Conservation (phyloP, 2,888 invertebrate genomes). For the Drosophila setosimentum region DNA sequence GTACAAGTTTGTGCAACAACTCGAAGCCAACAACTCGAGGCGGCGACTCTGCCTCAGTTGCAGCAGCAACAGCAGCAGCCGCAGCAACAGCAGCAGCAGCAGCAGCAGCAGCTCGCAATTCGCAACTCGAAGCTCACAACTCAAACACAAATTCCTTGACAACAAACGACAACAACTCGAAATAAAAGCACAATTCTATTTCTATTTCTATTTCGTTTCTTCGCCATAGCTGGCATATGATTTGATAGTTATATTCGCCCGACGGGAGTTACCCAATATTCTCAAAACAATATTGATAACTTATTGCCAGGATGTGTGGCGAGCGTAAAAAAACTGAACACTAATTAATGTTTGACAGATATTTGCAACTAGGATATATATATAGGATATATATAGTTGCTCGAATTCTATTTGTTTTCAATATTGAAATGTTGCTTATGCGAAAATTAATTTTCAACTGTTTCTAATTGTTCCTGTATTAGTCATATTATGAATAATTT, state of each 20-base stretch:
- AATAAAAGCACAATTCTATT: not conserved
- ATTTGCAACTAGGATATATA: not conserved
- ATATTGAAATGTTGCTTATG: too few relatives aligned
- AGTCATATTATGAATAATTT: not conserved
- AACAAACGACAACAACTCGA: not conserved
- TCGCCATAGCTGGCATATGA: not conserved
- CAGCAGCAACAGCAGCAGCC: conserved; percentile 1
- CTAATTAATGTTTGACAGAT: not conserved
- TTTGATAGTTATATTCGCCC: not conserved
- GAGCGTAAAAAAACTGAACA: too few relatives aligned
- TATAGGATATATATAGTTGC: not conserved
- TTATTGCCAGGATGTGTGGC: not conserved
- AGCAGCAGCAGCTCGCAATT: conserved; percentile 4
- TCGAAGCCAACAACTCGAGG: conserved; percentile 62
- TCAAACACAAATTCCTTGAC: conserved; percentile 60
- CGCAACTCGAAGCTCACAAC: conserved; percentile 22
- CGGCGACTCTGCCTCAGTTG: conserved; percentile 12
- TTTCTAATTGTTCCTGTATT: too few relatives aligned
- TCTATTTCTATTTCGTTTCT: not conserved
- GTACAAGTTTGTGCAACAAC: conserved; percentile 68
- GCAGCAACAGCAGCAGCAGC: not conserved
- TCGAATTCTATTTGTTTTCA: not conserved
- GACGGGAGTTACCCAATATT: not conserved
- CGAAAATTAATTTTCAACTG: not conserved
- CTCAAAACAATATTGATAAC: not conserved